A percentile compares a stretch with the other conserved stretches of the same genome.
These are phyloP conservation scores for Drosophila formosana DNA, from an alignment of 2,888 invertebrate species.

Conservation along the genomic window DNA sequence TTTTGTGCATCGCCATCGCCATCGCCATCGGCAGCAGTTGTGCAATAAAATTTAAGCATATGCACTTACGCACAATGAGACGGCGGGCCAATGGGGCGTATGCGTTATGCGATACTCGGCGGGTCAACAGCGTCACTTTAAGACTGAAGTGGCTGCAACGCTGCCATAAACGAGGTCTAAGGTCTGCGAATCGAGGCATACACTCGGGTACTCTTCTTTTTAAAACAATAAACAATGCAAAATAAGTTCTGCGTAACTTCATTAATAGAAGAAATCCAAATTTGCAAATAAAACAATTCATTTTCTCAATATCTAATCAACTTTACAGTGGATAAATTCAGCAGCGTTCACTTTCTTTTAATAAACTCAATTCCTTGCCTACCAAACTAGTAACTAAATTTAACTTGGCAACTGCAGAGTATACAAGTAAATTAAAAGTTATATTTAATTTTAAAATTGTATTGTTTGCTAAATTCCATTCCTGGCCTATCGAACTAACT, in stretches of 20 bases:
- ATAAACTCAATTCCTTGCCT: too few relatives aligned
- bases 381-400: too few relatives aligned
- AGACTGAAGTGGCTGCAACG: conserved; percentile 10
- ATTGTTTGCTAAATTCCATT: too few relatives aligned
- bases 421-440: too few relatives aligned
- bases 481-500: too few relatives aligned
- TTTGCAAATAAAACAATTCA: too few relatives aligned
- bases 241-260: too few relatives aligned
- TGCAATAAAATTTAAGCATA: conserved; percentile 51
- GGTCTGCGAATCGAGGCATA: neutral
- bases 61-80: conserved; percentile 41
- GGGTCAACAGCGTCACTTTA: conserved; percentile 27
- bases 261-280: too few relatives aligned
- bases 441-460: too few relatives aligned
- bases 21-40: conserved; percentile 34
- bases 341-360: neutral
- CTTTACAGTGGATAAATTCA: too few relatives aligned
- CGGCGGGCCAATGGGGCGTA: conserved; percentile 21
- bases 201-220: neutral
- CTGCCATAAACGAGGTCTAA: neutral
- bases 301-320: neutral
- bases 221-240: too few relatives aligned
- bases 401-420: too few relatives aligned
- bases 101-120: conserved; percentile 18
- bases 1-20: conserved; percentile 27